Evolutionary conservation across 2,797 vertebrate genomes (phyloP).

Genomic region (Sebastes elongatus): DNA sequence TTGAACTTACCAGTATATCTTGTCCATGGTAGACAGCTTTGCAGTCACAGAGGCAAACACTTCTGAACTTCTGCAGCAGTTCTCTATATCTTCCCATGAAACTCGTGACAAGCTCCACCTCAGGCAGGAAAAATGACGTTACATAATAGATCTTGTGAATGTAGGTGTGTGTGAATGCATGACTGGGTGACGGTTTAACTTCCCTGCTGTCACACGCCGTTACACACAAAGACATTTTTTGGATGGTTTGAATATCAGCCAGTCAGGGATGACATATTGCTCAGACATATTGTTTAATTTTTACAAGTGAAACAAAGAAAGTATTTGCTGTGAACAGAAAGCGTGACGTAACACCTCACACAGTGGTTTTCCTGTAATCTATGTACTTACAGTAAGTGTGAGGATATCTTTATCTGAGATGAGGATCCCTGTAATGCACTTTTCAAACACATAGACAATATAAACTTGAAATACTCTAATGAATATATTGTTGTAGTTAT

Average conservation of each 20-base stretch:
- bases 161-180: not conserved
- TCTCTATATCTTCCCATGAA: constrained; percentile 24
- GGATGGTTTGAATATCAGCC: not conserved
- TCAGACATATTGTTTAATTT: not conserved
- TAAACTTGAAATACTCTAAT: not conserved
- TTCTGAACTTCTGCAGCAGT: not conserved
- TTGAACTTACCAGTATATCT: constrained; percentile 38
- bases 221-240: not conserved
- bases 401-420: not conserved
- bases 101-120: constrained; percentile 44
- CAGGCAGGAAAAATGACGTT: not conserved
- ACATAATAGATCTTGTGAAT: constrained; percentile 8
- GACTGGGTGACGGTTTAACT: not conserved
- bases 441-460: not conserved
- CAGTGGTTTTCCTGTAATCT: constrained; percentile 9
- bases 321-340: not conserved
- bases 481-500: not conserved
- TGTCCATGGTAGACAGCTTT: not conserved
- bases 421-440: not conserved
- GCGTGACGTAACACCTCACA: not conserved
- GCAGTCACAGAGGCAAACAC: not conserved
- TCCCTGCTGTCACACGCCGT: not conserved
- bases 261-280: not conserved
- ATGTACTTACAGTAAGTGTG: not conserved
- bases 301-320: not conserved